A percentile compares a stretch with the other conserved stretches of the same genome.
Evolutionary conservation across 2,113 vertebrate genomes (phyloP).

Genomic region (Ancistrus triradiatus): DNA sequence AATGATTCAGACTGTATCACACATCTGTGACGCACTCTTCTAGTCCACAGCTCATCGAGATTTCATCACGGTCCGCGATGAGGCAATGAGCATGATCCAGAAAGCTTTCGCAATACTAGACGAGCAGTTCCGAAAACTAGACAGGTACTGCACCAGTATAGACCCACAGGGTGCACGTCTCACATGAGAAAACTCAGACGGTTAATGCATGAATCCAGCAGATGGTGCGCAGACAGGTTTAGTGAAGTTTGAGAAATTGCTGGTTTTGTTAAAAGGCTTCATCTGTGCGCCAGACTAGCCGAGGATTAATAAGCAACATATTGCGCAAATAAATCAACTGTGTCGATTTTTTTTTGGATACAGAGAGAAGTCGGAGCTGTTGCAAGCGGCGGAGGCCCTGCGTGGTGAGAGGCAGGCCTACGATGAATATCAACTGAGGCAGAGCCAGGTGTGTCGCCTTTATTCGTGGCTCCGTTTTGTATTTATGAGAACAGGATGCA

Average conservation of each 20-base stretch:
- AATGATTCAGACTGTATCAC: too few species aligned
- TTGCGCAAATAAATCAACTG: neutral
- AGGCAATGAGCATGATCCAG: conserved; percentile 67
- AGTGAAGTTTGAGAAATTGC: neutral
- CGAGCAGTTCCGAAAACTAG: conserved; percentile 68
- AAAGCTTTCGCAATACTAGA: conserved; percentile 66
- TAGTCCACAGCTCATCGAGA: conserved; percentile 52
- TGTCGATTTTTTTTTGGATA: neutral
- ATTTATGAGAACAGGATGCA: conserved; percentile 18
- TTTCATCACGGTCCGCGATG: conserved; percentile 58
- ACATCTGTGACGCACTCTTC: neutral
- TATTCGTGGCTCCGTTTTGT: conserved; percentile 2
- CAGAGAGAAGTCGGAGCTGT: conserved; percentile 60
- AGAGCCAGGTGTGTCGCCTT: conserved; percentile 57
- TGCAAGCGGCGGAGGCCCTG: conserved; percentile 51
- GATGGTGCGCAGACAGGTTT: neutral
- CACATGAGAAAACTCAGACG: neutral
- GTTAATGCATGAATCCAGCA: neutral
- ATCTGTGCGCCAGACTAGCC: neutral
- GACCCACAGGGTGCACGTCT: neutral
- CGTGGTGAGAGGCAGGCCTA: conserved; percentile 60
- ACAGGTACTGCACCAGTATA: conserved; percentile 54
- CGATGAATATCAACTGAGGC: conserved; percentile 55
- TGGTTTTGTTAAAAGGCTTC: neutral
- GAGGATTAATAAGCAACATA: neutral